These are phyloP conservation scores for Ailurus styani DNA, from an alignment of 2,113 vertebrate genomes.

Conservation along the genomic window DNA sequence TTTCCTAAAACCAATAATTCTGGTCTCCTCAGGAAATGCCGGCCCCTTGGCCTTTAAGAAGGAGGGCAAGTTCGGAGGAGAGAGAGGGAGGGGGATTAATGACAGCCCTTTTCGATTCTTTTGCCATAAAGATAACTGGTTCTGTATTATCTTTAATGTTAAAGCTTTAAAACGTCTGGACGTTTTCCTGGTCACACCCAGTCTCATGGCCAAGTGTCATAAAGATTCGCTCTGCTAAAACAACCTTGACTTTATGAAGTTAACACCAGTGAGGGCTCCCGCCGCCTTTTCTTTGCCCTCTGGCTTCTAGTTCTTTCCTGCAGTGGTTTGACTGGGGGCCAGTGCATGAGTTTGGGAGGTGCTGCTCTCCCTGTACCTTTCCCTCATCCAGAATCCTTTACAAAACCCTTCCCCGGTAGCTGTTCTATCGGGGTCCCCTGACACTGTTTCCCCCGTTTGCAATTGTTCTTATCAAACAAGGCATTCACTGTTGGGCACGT, in stretches of 20 bases:
- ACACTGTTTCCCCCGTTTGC: neutral
- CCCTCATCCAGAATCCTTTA: neutral
- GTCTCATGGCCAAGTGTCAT: too few species aligned
- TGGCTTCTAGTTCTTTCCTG: neutral
- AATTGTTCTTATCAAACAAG: conserved; percentile 29
- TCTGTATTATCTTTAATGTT: too few species aligned
- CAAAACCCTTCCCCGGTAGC: neutral
- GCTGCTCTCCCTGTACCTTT: neutral
- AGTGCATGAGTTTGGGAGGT: neutral
- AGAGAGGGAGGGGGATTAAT: neutral
- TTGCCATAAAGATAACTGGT: neutral
- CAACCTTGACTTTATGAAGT: neutral
- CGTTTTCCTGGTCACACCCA: neutral
- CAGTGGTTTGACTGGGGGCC: neutral
- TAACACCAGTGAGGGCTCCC: neutral
- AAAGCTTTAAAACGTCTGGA: too few species aligned
- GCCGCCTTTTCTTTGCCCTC: rapidly evolving
- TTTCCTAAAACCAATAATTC: neutral
- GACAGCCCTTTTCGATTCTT: neutral
- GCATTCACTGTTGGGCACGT: neutral
- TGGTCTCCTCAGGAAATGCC: neutral
- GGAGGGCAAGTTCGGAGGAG: neutral
- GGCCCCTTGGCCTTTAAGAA: neutral
- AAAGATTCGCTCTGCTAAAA: neutral
- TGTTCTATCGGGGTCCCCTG: neutral